Conservation (phyloP, 2,113 vertebrate genomes). For the Abramis brama region DNA sequence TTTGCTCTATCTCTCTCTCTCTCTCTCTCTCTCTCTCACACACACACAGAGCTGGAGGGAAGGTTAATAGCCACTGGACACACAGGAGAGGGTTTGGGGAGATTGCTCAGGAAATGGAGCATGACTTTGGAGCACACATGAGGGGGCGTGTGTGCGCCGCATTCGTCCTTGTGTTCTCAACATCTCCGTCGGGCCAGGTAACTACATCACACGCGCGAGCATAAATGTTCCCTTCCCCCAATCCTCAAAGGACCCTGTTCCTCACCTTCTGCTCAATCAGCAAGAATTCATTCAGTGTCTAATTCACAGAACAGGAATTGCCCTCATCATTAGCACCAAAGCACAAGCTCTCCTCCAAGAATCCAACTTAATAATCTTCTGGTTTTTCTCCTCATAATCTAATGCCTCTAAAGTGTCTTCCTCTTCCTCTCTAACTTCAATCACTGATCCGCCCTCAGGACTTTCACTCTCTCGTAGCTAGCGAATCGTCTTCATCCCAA, state of each 20-base stretch:
- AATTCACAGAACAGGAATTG: constrained; percentile 1
- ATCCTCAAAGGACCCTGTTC: not conserved
- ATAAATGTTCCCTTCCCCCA: not conserved
- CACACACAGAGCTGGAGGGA: constrained; percentile 52
- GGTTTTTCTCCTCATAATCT: constrained; percentile 26
- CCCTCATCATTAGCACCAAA: constrained; percentile 1
- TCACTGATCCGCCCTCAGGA: constrained; percentile 1
- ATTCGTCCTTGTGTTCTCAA: constrained; percentile 57
- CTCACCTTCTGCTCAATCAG: constrained; percentile 10
- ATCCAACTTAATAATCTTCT: constrained; percentile 38
- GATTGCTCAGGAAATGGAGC: constrained; percentile 67
- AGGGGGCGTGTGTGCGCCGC: constrained; percentile 42
- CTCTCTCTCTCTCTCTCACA: not conserved
- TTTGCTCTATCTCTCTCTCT: constrained; percentile 54
- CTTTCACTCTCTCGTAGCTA: constrained; percentile 12
- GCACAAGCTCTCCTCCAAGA: not conserved
- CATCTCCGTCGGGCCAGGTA: constrained; percentile 37
- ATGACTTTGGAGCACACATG: constrained; percentile 59
- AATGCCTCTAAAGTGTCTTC: constrained; percentile 12
- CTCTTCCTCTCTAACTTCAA: constrained; percentile 23
- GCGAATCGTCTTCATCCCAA: not conserved
- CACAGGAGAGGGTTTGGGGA: constrained; percentile 60
- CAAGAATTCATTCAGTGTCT: constrained; percentile 8
- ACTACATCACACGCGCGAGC: not conserved
- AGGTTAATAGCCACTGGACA: constrained; percentile 66